These are phyloP conservation scores for Leptinotarsa lineolata DNA, from an alignment of 1,140 invertebrate species.

Conservation along the genomic window DNA sequence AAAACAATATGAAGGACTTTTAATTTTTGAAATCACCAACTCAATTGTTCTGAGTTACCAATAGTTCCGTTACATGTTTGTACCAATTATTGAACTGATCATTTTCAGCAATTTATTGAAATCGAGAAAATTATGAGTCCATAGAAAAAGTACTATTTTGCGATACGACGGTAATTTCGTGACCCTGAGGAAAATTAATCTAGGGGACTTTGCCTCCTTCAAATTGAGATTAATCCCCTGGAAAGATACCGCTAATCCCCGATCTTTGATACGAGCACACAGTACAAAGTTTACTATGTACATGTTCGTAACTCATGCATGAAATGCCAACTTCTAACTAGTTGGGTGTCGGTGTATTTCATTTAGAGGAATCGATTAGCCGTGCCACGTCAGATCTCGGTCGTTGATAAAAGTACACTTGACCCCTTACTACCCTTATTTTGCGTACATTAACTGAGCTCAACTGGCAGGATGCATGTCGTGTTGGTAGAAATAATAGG, in stretches of 20 bases:
- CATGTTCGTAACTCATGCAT: neutral
- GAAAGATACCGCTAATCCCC: neutral
- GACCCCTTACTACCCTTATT: constrained; percentile 14
- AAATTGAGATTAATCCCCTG: neutral
- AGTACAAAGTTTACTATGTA: neutral
- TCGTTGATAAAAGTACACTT: constrained; percentile 24
- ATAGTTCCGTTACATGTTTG: no score
- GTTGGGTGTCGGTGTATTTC: constrained; percentile 25
- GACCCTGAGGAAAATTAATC: no score
- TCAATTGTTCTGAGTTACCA: no score
- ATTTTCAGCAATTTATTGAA: no score
- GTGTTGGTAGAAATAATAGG: neutral
- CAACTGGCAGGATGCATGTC: constrained; percentile 4
- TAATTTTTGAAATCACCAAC: no score
- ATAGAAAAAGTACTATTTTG: no score
- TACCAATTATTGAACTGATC: no score
- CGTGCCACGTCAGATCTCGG: constrained; percentile 44
- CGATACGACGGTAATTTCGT: no score
- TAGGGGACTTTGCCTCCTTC: neutral
- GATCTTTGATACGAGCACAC: neutral
- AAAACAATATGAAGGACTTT: no score
- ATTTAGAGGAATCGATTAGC: constrained; percentile 40
- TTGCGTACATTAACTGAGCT: neutral
- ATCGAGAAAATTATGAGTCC: no score
- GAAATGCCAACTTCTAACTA: neutral